Conservation (phyloP, 2,113 vertebrate genomes). For the Pholis gunnellus region DNA sequence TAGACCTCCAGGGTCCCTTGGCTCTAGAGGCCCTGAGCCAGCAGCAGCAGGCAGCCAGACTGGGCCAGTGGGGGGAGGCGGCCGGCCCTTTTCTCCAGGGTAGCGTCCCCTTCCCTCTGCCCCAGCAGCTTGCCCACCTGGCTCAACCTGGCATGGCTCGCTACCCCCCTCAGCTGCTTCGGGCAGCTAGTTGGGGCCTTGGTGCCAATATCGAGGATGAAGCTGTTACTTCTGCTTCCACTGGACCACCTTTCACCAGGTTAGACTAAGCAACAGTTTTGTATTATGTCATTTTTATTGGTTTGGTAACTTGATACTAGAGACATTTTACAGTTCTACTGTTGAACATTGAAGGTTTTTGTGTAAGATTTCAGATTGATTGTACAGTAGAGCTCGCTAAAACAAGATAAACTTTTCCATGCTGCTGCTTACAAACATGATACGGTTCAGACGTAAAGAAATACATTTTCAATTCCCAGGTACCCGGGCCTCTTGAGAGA, state of each 20-base stretch:
- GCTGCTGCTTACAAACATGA: neutral
- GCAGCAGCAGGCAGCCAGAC: constrained; percentile 86
- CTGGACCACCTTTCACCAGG: constrained; percentile 91
- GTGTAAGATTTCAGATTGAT: neutral
- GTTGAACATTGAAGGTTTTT: neutral
- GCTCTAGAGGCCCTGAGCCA: constrained; percentile 92
- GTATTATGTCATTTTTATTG: neutral
- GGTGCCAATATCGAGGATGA: constrained; percentile 90
- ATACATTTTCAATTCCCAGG: constrained; percentile 72
- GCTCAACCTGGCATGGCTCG: constrained; percentile 89
- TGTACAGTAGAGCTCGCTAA: neutral
- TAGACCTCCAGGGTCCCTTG: constrained; percentile 88
- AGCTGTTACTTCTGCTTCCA: constrained; percentile 69
- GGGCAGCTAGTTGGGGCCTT: constrained; percentile 92
- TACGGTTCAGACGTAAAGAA: neutral
- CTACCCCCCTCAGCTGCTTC: constrained; percentile 91
- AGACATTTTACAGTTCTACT: neutral
- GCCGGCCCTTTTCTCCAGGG: constrained; percentile 91
- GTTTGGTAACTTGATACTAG: neutral
- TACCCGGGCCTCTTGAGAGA: constrained; percentile 96
- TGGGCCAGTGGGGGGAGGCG: constrained; percentile 95
- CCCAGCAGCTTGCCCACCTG: constrained; percentile 91
- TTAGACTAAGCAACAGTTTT: constrained; percentile 50
- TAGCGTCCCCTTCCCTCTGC: constrained; percentile 88
- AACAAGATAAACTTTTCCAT: neutral